Percentiles rank a stretch among this genome's conserved stretches.
Conservation (phyloP, 1,140 invertebrate species). For the Uloborus diversus region DNA sequence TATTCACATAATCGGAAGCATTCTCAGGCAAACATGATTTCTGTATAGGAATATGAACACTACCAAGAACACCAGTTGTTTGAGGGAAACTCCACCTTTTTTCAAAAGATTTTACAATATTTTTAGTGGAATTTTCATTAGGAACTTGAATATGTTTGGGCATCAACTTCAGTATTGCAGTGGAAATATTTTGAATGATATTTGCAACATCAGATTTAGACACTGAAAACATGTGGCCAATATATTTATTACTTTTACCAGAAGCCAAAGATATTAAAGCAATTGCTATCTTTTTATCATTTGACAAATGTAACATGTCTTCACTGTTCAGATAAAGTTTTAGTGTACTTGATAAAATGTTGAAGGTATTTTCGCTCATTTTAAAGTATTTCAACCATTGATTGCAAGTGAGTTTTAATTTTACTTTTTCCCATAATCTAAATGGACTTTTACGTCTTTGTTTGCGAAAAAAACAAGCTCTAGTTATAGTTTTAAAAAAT, state of each 20-base stretch:
- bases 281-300: slow-evolving; percentile 20
- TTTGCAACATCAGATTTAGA: neutral
- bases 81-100: slow-evolving; percentile 30
- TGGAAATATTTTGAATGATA: slow-evolving; percentile 8
- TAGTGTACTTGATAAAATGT: neutral
- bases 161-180: slow-evolving; percentile 16
- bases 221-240: slow-evolving; percentile 7
- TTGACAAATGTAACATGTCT: neutral
- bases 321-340: neutral
- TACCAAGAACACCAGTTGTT: slow-evolving; percentile 19
- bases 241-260: slow-evolving; percentile 11
- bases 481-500: neutral
- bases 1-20: slow-evolving; percentile 33
- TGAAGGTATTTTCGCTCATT: slow-evolving; percentile 25
- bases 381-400: slow-evolving; percentile 28
- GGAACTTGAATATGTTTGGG: slow-evolving; percentile 30
- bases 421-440: neutral
- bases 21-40: slow-evolving; percentile 25
- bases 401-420: neutral
- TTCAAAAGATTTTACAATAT: slow-evolving; percentile 15
- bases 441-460: neutral
- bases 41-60: slow-evolving; percentile 12
- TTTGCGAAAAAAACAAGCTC: neutral
- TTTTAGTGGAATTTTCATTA: neutral
- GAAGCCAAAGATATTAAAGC: slow-evolving; percentile 18